These are phyloP conservation scores for Macroglossus sobrinus DNA, from an alignment of 2,113 vertebrate species.

Conservation along the genomic window DNA sequence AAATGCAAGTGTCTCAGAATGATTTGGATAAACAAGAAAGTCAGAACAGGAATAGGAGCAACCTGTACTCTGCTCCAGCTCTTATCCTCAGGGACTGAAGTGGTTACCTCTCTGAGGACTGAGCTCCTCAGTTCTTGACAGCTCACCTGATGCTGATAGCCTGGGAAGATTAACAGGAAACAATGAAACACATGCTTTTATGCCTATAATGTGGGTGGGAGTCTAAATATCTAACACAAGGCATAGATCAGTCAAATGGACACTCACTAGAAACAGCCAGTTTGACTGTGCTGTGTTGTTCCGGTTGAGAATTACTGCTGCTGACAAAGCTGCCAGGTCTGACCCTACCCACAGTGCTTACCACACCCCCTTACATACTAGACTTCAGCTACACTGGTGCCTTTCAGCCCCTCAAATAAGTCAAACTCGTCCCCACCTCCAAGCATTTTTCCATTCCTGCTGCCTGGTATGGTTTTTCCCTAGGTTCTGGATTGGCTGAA, in stretches of 20 bases:
- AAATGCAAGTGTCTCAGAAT: constrained; percentile 54
- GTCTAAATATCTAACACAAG: background rate
- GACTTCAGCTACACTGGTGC: background rate
- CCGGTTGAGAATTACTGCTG: background rate
- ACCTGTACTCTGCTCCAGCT: background rate
- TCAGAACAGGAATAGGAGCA: constrained; percentile 46
- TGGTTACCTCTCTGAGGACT: background rate
- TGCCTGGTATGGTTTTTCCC: background rate
- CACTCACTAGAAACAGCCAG: background rate
- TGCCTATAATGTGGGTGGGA: background rate
- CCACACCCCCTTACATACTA: background rate
- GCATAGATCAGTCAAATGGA: background rate
- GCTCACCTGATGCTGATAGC: constrained; percentile 3
- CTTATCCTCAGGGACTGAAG: background rate
- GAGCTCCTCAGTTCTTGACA: background rate
- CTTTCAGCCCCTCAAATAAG: background rate
- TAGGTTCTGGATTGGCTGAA: background rate
- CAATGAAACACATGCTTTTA: background rate
- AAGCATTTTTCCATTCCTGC: background rate
- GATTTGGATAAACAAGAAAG: constrained; percentile 64
- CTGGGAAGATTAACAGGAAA: background rate
- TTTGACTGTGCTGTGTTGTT: background rate
- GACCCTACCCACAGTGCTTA: background rate
- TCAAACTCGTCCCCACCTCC: background rate
- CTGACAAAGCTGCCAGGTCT: background rate